Evolutionary conservation across 2,113 vertebrate genomes (phyloP).

Genomic region (Pluvialis apricaria): DNA sequence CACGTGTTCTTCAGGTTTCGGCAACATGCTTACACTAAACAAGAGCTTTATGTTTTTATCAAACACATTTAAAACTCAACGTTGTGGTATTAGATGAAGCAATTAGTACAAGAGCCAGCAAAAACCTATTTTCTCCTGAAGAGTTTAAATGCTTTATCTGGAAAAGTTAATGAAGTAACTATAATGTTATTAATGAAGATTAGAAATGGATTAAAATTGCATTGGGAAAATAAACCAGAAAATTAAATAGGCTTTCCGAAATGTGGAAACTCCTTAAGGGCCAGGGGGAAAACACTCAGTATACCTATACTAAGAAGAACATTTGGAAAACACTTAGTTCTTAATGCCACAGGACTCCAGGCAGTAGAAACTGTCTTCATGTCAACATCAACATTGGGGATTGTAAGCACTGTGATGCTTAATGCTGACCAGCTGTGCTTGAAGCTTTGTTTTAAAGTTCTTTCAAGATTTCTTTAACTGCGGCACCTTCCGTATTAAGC

Average conservation of each 20-base stretch:
- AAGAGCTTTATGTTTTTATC: slow-evolving; percentile 46
- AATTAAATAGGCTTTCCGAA: slow-evolving; percentile 14
- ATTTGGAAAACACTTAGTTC: background rate
- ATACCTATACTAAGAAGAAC: background rate
- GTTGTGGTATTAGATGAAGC: background rate
- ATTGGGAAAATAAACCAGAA: slow-evolving; percentile 22
- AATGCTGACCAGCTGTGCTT: slow-evolving; percentile 24
- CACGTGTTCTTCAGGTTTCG: slow-evolving; percentile 21
- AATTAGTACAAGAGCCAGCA: background rate
- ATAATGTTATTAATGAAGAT: slow-evolving; percentile 41
- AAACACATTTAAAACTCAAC: slow-evolving; percentile 11
- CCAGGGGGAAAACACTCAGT: background rate
- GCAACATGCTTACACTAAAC: slow-evolving; percentile 45
- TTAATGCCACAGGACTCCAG: background rate
- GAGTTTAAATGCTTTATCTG: slow-evolving; percentile 15
- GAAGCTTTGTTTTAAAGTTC: slow-evolving; percentile 17
- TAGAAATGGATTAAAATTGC: slow-evolving; percentile 25
- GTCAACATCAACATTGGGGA: background rate
- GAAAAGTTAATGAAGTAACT: slow-evolving; percentile 47
- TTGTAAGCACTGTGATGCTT: background rate
- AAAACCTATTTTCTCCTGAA: background rate
- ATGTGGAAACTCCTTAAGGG: background rate
- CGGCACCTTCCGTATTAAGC: background rate
- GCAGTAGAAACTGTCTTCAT: slow-evolving; percentile 3
- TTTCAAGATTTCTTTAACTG: background rate